Conservation (phyloP, 2,797 vertebrate genomes). For the Halcyon leucocephala region DNA sequence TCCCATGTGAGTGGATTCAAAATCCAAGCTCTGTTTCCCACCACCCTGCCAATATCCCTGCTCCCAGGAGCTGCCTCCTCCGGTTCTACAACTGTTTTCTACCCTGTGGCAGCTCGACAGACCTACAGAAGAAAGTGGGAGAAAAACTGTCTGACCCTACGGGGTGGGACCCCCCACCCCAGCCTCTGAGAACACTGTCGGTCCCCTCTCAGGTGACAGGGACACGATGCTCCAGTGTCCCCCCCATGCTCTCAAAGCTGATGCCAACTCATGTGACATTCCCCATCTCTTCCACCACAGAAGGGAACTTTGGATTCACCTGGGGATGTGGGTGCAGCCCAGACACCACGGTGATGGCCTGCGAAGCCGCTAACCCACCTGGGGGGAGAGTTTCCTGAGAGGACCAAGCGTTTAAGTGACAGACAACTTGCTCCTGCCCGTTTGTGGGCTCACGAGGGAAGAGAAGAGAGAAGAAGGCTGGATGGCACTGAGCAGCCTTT, state of each 20-base stretch:
- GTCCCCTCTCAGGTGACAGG: not conserved
- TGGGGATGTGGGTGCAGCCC: not conserved
- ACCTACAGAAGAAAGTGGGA: not conserved
- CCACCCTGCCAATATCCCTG: not conserved
- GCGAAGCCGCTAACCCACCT: accelerated
- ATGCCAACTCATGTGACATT: not conserved
- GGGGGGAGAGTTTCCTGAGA: not conserved
- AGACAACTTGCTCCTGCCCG: not conserved
- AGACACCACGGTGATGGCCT: not conserved
- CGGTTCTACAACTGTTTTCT: not conserved
- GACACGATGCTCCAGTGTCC: not conserved
- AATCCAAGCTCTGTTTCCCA: not conserved
- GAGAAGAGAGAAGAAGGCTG: not conserved
- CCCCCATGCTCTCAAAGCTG: not conserved
- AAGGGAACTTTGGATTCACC: not conserved
- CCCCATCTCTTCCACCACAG: not conserved
- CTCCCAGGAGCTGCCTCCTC: not conserved
- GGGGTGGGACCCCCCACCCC: not conserved
- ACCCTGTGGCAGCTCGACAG: not conserved
- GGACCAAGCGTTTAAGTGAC: accelerated
- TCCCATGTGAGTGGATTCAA: not conserved
- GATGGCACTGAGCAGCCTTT: not conserved
- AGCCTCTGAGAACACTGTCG: too few relatives aligned
- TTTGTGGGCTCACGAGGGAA: not conserved
- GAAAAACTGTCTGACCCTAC: not conserved